These are phyloP conservation scores for Corbicula japonica DNA, from an alignment of 2,888 invertebrate genomes.

Conservation along the genomic window DNA sequence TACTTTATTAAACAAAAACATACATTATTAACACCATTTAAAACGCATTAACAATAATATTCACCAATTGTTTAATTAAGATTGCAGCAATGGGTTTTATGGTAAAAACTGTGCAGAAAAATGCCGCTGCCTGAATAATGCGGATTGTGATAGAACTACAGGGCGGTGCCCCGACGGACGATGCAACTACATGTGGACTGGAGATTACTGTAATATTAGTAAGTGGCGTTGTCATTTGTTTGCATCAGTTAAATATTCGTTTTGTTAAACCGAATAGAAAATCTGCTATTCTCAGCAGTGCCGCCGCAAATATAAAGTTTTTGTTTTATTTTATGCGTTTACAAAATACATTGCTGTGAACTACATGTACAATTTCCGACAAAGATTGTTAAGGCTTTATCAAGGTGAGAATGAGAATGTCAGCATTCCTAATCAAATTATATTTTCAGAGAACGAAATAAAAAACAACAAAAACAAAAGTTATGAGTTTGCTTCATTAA, in stretches of 20 bases:
- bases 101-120: not conserved
- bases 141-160: not conserved
- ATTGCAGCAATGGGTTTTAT: not conserved
- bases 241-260: too few species aligned
- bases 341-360: too few species aligned
- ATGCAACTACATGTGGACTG: too few species aligned
- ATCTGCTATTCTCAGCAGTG: not conserved
- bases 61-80: not conserved
- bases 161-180: not conserved
- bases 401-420: too few species aligned
- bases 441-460: too few species aligned
- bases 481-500: too few species aligned
- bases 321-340: not conserved
- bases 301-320: not conserved
- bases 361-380: too few species aligned
- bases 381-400: too few species aligned
- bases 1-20: not conserved
- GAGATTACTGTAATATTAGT: not conserved
- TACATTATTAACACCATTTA: not conserved
- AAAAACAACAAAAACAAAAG: too few species aligned
- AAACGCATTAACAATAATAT: too few species aligned
- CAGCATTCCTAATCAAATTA: too few species aligned
- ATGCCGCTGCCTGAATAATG: not conserved
- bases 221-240: too few species aligned
- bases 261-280: not conserved